phyloP scores from a whole-genome alignment of 2,113 vertebrate genomes.

The Gymnarchus niloticus region DNA sequence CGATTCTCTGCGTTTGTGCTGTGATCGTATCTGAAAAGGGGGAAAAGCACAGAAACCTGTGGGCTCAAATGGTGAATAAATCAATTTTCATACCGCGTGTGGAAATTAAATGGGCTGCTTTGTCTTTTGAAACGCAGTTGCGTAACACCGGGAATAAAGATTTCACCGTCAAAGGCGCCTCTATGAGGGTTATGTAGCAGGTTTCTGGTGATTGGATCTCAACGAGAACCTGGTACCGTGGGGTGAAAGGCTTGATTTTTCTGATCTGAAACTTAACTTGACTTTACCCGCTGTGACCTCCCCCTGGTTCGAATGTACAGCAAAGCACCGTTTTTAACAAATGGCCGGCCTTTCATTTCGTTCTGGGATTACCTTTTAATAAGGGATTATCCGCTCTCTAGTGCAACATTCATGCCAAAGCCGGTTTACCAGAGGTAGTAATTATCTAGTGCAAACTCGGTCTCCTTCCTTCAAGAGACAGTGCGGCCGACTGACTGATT shows the following conservation, averaged over 20 bases:
- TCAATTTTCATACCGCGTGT: no score
- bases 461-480: conserved; percentile 51
- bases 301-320: conserved; percentile 35
- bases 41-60: neutral
- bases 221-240: conserved; percentile 59
- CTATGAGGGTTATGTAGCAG: conserved; percentile 62
- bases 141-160: conserved; percentile 54
- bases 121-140: conserved; percentile 51
- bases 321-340: conserved; percentile 55
- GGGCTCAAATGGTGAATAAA: neutral
- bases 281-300: conserved; percentile 50
- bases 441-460: conserved; percentile 52
- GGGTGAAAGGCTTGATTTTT: conserved; percentile 51
- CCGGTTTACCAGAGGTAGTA: conserved; percentile 42
- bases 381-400: conserved; percentile 54
- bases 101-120: conserved; percentile 43
- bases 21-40: neutral
- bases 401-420: conserved; percentile 43
- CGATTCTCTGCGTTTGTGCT: neutral
- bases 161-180: conserved; percentile 58
- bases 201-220: conserved; percentile 58
- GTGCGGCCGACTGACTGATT: conserved; percentile 43
- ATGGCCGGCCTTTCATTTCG: conserved; percentile 57
- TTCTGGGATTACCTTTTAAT: conserved; percentile 61
- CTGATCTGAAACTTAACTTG: conserved; percentile 51